These are phyloP conservation scores for Xanthorhoe spadicearia DNA, from an alignment of 2,888 invertebrate genomes.

Conservation along the genomic window DNA sequence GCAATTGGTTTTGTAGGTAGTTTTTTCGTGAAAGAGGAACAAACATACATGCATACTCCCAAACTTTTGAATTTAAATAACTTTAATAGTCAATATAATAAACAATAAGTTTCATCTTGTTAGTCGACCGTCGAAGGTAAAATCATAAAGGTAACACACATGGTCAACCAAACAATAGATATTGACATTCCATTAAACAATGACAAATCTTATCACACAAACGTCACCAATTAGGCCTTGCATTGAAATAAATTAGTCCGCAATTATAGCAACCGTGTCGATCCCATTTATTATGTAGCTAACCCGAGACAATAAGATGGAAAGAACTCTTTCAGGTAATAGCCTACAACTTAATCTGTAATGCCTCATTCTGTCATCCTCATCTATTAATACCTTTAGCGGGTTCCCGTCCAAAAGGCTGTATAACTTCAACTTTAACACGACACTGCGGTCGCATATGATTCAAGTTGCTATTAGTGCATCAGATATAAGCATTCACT, in stretches of 20 bases:
- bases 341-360: too few relatives aligned
- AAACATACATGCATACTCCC: too few relatives aligned
- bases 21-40: too few relatives aligned
- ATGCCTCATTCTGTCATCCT: too few relatives aligned
- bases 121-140: not conserved
- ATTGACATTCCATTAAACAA: slow-evolving; percentile 17
- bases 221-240: slow-evolving; percentile 15
- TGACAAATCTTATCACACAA: slow-evolving; percentile 15
- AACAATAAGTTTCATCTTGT: slow-evolving; percentile 1
- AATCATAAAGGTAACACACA: slow-evolving; percentile 8
- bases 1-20: too few relatives aligned
- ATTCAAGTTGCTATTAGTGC: not conserved
- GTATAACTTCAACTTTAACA: too few relatives aligned
- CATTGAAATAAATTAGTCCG: slow-evolving; percentile 15
- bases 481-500: not conserved
- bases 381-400: too few relatives aligned
- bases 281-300: not conserved
- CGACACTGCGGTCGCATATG: too few relatives aligned
- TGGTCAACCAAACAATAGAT: slow-evolving; percentile 13
- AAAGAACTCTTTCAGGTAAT: not conserved
- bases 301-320: not conserved
- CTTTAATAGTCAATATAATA: too few relatives aligned
- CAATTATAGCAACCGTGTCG: not conserved
- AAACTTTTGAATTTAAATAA: too few relatives aligned
- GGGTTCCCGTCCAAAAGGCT: too few relatives aligned